Conservation (phyloP, 2,797 vertebrate species). For the Petrocephalus schoutedeni region DNA sequence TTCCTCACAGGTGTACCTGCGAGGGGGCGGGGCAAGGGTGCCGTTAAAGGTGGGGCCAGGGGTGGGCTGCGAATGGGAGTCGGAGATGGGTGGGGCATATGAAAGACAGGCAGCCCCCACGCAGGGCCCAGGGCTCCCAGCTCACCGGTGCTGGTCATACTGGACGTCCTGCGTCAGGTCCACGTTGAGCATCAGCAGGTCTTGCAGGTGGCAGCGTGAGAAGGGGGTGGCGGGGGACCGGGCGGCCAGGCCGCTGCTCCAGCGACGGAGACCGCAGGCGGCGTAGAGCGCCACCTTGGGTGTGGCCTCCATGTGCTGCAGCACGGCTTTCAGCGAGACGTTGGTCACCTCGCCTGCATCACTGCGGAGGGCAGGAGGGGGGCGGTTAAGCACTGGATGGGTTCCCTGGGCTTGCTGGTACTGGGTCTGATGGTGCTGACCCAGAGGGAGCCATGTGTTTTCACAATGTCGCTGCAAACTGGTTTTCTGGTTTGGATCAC, state of each 20-base stretch:
- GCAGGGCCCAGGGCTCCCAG: not conserved
- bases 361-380: conserved; percentile 44
- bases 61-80: no score
- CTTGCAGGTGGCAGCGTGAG: conserved; percentile 85
- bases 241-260: conserved; percentile 75
- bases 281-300: conserved; percentile 89
- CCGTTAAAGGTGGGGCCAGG: not conserved
- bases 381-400: not conserved
- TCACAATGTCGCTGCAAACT: not conserved
- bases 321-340: conserved; percentile 80
- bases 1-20: conserved; percentile 92
- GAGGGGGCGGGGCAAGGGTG: not conserved
- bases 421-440: not conserved
- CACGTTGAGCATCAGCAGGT: conserved; percentile 88
- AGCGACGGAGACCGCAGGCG: conserved; percentile 82
- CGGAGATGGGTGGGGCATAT: not conserved
- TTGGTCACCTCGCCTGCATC: conserved; percentile 69
- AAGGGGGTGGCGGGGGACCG: conserved; percentile 60
- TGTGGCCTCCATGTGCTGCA: conserved; percentile 89
- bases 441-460: not conserved
- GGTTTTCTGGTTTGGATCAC: not conserved
- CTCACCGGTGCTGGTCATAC: conserved; percentile 93
- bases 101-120: not conserved
- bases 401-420: not conserved
- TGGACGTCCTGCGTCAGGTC: conserved; percentile 96